Base-by-base conservation (phyloP, 92 coral and sea anemone species). In the Epizoanthus stellaris region DNA sequence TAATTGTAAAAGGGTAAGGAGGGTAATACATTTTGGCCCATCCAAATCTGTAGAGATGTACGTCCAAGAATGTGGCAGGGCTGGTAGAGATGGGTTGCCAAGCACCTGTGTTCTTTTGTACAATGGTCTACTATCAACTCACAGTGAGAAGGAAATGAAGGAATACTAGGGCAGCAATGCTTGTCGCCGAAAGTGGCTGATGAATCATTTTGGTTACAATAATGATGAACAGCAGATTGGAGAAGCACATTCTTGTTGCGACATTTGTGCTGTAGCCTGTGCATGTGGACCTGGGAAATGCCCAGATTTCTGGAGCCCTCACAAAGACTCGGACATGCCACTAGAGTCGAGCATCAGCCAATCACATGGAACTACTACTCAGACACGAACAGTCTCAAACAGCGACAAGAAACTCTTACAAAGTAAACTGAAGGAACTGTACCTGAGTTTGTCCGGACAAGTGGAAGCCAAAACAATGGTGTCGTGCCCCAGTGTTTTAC, bases 401-500 rank as follows among this genome's bases (percentile, higher is more conserved):
- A 56, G 2, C n/a, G 10, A 82, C 16, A 87, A 81, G 66, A 45
- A 73, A 49, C 65, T 25, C 16, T 54, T 87, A 39, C 39, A 82
- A 14, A 61, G 62, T 62, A 80, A 82, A 76, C 70, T 74, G 54
- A 59, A 71, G 1, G 49, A 77, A 62, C 63, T 77, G 38, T 34
- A 77, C 39, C 59, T 45, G 38, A 65, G 10, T n/a, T 40, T 80
- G 39, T 40, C 39, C 25, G 61, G 67, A 21, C 73, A 81, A 73
- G 82, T 54, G 3, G 15, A 81, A 36, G 81, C 80, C 2, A 45
- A 67, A 2, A 65, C 79, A 52, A 87, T 89, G 90, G 95, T 92
- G 57, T 39, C 93, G 3, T 91, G 95, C 74, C 95, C 95, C 12
- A 92, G 85, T 85, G 57, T 77, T 36, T 57, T 92, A 14, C 47